phyloP scores from a whole-genome alignment of 92 coral and sea anemone genomes.

The Pocillopora meandrina region DNA sequence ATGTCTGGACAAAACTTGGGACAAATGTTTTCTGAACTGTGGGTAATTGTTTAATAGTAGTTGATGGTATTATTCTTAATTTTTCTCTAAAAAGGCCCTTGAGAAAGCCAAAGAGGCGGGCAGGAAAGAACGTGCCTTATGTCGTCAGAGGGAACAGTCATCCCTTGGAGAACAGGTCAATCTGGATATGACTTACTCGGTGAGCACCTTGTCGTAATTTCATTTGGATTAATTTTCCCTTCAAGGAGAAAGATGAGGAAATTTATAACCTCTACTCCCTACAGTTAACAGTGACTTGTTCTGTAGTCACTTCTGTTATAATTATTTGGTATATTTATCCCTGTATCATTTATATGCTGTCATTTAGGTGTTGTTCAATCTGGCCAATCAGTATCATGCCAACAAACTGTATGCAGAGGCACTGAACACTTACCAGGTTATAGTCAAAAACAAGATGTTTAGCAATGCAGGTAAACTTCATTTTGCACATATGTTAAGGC shows the following conservation, averaged over 20 bases:
- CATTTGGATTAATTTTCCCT: too few relatives aligned
- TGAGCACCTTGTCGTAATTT: conserved; percentile 40
- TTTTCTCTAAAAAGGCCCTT: conserved; percentile 64
- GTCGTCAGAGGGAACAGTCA: conserved; percentile 95
- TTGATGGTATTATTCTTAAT: too few relatives aligned
- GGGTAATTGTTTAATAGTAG: too few relatives aligned
- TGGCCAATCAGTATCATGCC: conserved; percentile 94
- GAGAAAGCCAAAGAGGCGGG: conserved; percentile 99
- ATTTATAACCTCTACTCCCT: neutral
- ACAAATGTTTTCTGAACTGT: neutral
- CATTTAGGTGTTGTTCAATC: conserved; percentile 88
- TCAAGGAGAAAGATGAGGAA: neutral
- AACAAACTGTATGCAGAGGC: conserved; percentile 96
- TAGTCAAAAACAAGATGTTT: conserved; percentile 99
- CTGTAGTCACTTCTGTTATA: neutral
- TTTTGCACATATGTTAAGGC: too few relatives aligned
- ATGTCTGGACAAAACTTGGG: neutral
- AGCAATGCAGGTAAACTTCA: conserved; percentile 91
- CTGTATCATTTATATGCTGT: too few relatives aligned
- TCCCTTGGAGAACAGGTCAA: conserved; percentile 93
- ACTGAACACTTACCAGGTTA: conserved; percentile 96
- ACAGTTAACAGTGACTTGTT: neutral
- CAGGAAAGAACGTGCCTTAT: conserved; percentile 92
- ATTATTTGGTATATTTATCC: neutral
- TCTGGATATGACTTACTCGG: conserved; percentile 95